Conservation (phyloP, 1,140 invertebrate species). For the Micrasema minimum region DNA sequence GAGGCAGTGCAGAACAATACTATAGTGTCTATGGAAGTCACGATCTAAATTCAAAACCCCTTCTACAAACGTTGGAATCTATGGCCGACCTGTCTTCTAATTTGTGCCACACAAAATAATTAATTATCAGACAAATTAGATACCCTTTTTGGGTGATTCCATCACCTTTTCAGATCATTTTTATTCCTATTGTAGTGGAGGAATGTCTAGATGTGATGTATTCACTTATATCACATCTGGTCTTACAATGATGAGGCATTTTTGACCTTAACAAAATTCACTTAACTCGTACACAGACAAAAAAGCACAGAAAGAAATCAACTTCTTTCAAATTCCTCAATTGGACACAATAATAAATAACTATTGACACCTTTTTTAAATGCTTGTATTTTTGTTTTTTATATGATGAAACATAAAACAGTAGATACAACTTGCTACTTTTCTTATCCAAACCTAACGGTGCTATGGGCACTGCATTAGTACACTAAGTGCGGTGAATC, state of each 20-base stretch:
- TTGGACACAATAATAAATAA: no score
- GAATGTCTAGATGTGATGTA: slow-evolving; percentile 10
- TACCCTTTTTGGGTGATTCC: slow-evolving; percentile 28
- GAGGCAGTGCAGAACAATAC: slow-evolving; percentile 24
- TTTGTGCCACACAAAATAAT: slow-evolving; percentile 49
- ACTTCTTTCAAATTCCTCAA: no score
- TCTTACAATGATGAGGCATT: slow-evolving; percentile 16
- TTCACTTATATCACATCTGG: slow-evolving; percentile 25
- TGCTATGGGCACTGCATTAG: no score
- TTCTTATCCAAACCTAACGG: no score
- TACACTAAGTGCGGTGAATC: no score
- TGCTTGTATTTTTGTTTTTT: no score
- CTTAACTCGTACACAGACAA: slow-evolving; percentile 3
- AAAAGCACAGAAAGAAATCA: not conserved
- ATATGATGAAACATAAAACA: no score
- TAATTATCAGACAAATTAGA: slow-evolving; percentile 50
- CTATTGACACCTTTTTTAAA: no score
- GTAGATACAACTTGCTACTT: no score
- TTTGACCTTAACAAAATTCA: slow-evolving; percentile 19
- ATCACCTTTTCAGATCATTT: slow-evolving; percentile 16
- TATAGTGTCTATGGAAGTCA: slow-evolving; percentile 39
- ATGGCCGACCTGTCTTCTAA: slow-evolving; percentile 42
- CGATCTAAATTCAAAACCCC: slow-evolving; percentile 41
- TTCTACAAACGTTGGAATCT: slow-evolving; percentile 28
- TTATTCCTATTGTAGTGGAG: slow-evolving; percentile 11